Evolutionary conservation across 2,888 invertebrate species (phyloP).

Genomic region (Hedychridium roseum): DNA sequence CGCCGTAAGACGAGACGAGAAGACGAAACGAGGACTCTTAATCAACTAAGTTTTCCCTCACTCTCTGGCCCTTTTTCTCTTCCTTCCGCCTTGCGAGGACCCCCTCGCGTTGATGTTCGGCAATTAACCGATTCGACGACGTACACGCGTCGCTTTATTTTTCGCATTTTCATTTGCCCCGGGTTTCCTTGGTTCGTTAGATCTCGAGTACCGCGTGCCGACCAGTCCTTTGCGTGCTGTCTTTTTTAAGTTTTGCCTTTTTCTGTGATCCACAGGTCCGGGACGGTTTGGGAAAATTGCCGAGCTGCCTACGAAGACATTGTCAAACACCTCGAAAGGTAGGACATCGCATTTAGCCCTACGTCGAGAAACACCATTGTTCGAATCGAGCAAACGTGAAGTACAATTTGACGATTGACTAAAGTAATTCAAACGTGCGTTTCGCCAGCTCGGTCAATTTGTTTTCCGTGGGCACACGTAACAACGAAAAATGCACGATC

Average conservation of each 20-base stretch:
- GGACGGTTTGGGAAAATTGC: conserved; percentile 89
- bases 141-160: conserved; percentile 15
- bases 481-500: too few relatives aligned
- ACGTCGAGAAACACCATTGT: too few relatives aligned
- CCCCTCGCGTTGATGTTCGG: conserved; percentile 23
- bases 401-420: too few relatives aligned
- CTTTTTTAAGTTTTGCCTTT: conserved; percentile 21
- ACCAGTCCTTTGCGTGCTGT: conserved; percentile 5
- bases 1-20: conserved; percentile 34
- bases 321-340: conserved; percentile 94
- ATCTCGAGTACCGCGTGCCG: too few relatives aligned
- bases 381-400: too few relatives aligned
- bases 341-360: conserved; percentile 66
- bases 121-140: conserved; percentile 37
- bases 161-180: conserved; percentile 6
- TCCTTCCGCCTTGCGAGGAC: conserved; percentile 17
- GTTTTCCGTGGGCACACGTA: too few relatives aligned
- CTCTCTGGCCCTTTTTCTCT: too few relatives aligned
- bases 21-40: conserved; percentile 40
- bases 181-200: conserved; percentile 24
- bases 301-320: conserved; percentile 94
- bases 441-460: too few relatives aligned
- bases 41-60: too few relatives aligned
- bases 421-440: too few relatives aligned
- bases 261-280: conserved; percentile 55